Evolutionary conservation across 1,140 invertebrate species (phyloP), one percentile per base, ranked within the genome.

Genomic region (Bombus waltoni): DNA sequence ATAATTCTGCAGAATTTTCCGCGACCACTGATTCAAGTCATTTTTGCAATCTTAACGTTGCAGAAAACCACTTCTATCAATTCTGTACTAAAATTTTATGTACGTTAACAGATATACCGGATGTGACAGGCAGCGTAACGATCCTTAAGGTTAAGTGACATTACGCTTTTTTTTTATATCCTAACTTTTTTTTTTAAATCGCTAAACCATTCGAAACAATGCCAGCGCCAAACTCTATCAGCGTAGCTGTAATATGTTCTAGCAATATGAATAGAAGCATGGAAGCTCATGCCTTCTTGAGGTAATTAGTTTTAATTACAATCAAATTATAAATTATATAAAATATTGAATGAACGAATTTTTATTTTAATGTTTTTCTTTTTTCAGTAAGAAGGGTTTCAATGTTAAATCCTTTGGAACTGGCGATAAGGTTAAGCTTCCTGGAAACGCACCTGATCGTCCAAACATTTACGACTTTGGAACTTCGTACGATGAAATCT

Each of bases 201-300:
- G 59, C n/a, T 73, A 73, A 42, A 85, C 65, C 25, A 47, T 80
- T 79, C n/a, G 75, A 38, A 47, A 89, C n/a, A 76, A 95, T 95
- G 95, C 93, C 94, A 53, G 88, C 92, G 2, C 88, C 92, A 2
- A 95, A 91, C 87, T 96, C 97, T 91, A 96, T 99, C 90, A 97
- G 96, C 93, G 97, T 99, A 92, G 99, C 99, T 22, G 98, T 99
- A 72, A 98, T 99, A 88, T 99, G 99, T 95, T 99, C 99, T 10
- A 99, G 98, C 92, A 99, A 99, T 95, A 99, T 99, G 98, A 99
- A 99, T 94, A 96, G 99, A 85, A 99, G 98, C 92, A 99, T 99
- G 99, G 99, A 99, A 96, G 99, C 99, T 25, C 99, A 99, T 96
- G 98, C 98, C 79, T 99, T 99, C 95, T 95, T 99, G 38, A 97